phyloP scores from a whole-genome alignment of 2,797 vertebrate genomes.

The Craterocephalus amniculus region DNA sequence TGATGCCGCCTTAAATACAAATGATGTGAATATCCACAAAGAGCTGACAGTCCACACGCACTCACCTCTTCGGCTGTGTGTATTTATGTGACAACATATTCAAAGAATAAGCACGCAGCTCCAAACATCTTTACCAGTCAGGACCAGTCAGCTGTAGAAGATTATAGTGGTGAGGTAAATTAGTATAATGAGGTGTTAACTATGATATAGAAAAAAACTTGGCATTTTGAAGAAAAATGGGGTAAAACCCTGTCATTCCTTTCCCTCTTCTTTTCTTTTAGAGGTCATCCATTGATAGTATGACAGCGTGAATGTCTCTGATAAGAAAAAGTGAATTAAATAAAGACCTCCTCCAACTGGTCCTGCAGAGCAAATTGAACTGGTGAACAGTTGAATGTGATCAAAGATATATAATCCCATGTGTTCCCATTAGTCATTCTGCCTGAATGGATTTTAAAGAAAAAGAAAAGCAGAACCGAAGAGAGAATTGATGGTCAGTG shows the following conservation, averaged over 20 bases:
- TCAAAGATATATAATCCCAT: neutral
- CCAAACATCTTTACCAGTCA: constrained; percentile 16
- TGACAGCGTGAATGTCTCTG: neutral
- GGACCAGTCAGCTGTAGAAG: constrained; percentile 18
- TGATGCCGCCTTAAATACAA: constrained; percentile 40
- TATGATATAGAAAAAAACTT: constrained; percentile 14
- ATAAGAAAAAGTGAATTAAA: constrained; percentile 34
- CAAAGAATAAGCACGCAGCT: constrained; percentile 5
- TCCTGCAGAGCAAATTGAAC: constrained; percentile 43
- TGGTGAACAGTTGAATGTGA: neutral
- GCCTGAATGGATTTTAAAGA: neutral
- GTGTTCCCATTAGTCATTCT: neutral
- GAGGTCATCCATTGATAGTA: neutral
- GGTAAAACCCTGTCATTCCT: neutral
- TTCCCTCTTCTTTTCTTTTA: constrained; percentile 13
- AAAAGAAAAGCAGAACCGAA: neutral
- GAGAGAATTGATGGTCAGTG: no score
- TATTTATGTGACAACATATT: constrained; percentile 19
- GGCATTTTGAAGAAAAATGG: constrained; percentile 31
- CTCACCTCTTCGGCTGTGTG: constrained; percentile 2
- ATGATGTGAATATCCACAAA: constrained; percentile 45
- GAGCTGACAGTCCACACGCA: constrained; percentile 16
- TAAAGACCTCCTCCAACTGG: constrained; percentile 39
- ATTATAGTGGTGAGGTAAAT: constrained; percentile 1
- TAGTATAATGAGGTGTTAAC: constrained; percentile 3